A percentile compares a stretch with the other conserved stretches of the same genome.
phyloP scores from a whole-genome alignment of 2,113 vertebrate species.

The Clarias magur region DNA sequence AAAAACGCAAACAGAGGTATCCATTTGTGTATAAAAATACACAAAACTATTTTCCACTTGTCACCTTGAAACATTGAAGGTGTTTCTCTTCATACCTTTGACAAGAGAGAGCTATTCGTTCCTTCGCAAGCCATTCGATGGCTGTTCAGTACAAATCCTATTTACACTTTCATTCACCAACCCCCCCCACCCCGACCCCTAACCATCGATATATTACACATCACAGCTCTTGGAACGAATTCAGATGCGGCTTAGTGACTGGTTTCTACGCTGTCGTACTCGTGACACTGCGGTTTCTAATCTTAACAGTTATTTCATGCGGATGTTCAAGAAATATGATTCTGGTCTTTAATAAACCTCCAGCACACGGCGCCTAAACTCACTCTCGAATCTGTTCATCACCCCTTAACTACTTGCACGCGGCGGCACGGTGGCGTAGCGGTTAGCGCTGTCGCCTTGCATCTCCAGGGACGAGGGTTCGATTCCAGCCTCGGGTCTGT shows the following conservation, averaged over 20 bases:
- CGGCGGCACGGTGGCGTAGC: too few relatives aligned
- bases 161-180: neutral
- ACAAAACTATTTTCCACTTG: conserved; percentile 8
- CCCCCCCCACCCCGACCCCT: too few relatives aligned
- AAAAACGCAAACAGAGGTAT: neutral
- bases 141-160: neutral
- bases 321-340: neutral
- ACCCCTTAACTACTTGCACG: neutral
- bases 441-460: too few relatives aligned
- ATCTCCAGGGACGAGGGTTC: too few relatives aligned
- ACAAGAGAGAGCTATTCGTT: neutral
- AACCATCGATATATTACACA: neutral
- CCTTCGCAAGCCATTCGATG: neutral
- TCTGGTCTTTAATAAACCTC: neutral
- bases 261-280: neutral
- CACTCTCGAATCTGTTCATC: neutral
- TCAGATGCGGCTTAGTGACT: neutral
- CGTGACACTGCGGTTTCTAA: neutral
- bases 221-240: neutral
- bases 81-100: neutral
- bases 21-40: neutral
- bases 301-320: neutral
- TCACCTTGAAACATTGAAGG: neutral
- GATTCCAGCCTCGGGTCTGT: too few relatives aligned
- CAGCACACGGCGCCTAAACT: neutral